Evolutionary conservation across 2,888 invertebrate species (phyloP).

Genomic region (Apodemia zela): DNA sequence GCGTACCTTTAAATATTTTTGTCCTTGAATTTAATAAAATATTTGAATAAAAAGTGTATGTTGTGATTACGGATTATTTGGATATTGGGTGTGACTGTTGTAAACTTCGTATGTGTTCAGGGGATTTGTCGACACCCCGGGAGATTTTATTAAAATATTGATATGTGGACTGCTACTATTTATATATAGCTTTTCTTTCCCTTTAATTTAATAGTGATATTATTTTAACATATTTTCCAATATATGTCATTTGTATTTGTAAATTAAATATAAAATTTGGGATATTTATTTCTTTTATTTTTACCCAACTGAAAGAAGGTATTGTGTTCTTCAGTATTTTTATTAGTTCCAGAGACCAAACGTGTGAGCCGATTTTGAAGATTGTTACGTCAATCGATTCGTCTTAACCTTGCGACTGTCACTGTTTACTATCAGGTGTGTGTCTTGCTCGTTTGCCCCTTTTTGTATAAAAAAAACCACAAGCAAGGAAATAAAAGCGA

Average conservation of each 20-base stretch:
- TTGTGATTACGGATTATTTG: slow-evolving; percentile 11
- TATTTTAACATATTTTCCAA: slow-evolving; percentile 22
- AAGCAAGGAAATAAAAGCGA: too few relatives aligned
- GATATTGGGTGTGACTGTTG: slow-evolving; percentile 6
- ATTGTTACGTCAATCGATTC: too few relatives aligned
- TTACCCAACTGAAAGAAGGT: background rate
- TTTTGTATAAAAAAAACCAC: too few relatives aligned
- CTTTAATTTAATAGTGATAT: slow-evolving; percentile 15
- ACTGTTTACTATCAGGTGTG: too few relatives aligned
- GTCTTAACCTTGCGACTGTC: too few relatives aligned
- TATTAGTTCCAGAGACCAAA: too few relatives aligned
- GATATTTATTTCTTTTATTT: slow-evolving; percentile 14
- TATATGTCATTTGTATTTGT: slow-evolving; percentile 23
- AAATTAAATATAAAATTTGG: slow-evolving; percentile 23
- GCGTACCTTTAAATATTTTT: background rate
- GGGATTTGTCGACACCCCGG: background rate
- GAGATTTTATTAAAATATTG: slow-evolving; percentile 15
- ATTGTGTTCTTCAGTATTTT: too few relatives aligned
- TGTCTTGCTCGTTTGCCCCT: too few relatives aligned
- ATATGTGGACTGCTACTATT: slow-evolving; percentile 18
- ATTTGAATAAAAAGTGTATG: slow-evolving; percentile 5
- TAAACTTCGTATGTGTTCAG: slow-evolving; percentile 14
- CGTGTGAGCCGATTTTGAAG: too few relatives aligned
- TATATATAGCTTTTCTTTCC: slow-evolving; percentile 17
- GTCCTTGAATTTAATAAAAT: slow-evolving; percentile 5